Percentiles rank a stretch among this genome's conserved stretches.
These are phyloP conservation scores for Tortrix viridana DNA, from an alignment of 2,888 invertebrate genomes.

Conservation along the genomic window DNA sequence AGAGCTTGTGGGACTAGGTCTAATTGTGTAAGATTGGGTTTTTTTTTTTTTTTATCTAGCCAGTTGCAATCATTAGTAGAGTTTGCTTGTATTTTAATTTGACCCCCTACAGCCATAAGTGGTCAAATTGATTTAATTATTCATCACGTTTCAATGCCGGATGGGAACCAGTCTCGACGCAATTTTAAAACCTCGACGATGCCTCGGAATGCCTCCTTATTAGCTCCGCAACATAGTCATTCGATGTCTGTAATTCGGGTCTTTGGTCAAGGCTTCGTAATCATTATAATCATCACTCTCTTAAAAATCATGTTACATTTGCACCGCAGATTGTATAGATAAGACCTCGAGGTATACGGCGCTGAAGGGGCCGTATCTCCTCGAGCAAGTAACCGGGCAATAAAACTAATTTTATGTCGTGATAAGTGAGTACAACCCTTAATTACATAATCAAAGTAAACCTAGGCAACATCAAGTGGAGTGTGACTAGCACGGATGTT, in stretches of 20 bases:
- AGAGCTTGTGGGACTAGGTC: background rate
- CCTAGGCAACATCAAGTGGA: slow-evolving; percentile 51
- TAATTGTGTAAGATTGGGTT: too few species aligned
- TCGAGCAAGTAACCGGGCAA: slow-evolving; percentile 42
- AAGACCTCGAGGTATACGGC: slow-evolving; percentile 5
- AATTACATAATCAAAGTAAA: slow-evolving; percentile 66
- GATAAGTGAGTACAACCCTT: slow-evolving; percentile 56
- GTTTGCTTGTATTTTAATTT: slow-evolving; percentile 7
- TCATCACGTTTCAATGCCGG: slow-evolving; percentile 57
- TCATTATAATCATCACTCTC: slow-evolving; percentile 33
- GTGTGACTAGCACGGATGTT: slow-evolving; percentile 61
- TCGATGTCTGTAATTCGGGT: slow-evolving; percentile 49
- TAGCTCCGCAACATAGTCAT: slow-evolving; percentile 47
- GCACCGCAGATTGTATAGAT: slow-evolving; percentile 12
- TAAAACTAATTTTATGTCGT: slow-evolving; percentile 45
- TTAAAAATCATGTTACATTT: slow-evolving; percentile 9
- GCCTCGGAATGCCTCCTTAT: slow-evolving; percentile 49
- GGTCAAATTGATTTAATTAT: slow-evolving; percentile 62
- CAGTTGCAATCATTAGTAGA: slow-evolving; percentile 2
- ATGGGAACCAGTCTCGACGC: slow-evolving; percentile 57
- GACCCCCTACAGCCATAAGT: slow-evolving; percentile 56
- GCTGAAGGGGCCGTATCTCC: slow-evolving; percentile 16
- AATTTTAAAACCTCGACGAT: slow-evolving; percentile 50
- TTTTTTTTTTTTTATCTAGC: background rate
- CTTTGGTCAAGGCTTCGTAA: slow-evolving; percentile 55